Evolutionary conservation across 2,113 vertebrate genomes (phyloP).

Genomic region (Trogon surrucura): DNA sequence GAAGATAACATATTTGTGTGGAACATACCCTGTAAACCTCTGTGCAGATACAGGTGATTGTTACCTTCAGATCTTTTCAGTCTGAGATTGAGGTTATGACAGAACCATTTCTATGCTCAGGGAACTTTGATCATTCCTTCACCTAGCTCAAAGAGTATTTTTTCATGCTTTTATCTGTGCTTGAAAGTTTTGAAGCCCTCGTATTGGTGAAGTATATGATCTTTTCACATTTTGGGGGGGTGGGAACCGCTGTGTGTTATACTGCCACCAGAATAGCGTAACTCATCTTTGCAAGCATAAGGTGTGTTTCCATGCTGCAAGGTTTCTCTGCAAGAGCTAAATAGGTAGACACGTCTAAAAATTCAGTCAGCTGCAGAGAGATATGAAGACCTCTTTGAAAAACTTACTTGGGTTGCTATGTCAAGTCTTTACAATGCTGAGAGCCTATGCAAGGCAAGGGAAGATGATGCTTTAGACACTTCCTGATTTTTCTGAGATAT

Average conservation of each 20-base stretch:
- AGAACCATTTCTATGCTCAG: conserved; percentile 31
- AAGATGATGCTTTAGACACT: background rate
- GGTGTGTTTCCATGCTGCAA: background rate
- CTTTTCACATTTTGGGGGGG: background rate
- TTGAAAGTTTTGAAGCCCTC: conserved; percentile 18
- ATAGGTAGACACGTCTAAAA: background rate
- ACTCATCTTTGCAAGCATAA: background rate
- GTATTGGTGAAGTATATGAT: background rate
- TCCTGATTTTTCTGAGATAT: background rate
- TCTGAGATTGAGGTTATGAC: conserved; percentile 24
- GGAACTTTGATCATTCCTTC: conserved; percentile 60
- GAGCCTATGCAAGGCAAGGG: background rate
- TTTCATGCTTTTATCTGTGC: conserved; percentile 21
- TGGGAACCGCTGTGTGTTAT: background rate
- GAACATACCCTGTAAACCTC: background rate
- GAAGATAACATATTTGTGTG: background rate
- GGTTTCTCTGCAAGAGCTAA: background rate
- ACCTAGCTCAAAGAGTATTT: conserved; percentile 24
- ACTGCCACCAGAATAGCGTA: background rate
- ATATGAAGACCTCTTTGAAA: background rate
- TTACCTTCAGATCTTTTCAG: conserved; percentile 51
- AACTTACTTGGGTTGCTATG: background rate
- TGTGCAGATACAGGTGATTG: background rate
- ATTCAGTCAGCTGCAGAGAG: background rate
- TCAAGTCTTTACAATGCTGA: background rate